phyloP scores from a whole-genome alignment of 2,113 vertebrate species.

The Orientallactaga bullata region DNA sequence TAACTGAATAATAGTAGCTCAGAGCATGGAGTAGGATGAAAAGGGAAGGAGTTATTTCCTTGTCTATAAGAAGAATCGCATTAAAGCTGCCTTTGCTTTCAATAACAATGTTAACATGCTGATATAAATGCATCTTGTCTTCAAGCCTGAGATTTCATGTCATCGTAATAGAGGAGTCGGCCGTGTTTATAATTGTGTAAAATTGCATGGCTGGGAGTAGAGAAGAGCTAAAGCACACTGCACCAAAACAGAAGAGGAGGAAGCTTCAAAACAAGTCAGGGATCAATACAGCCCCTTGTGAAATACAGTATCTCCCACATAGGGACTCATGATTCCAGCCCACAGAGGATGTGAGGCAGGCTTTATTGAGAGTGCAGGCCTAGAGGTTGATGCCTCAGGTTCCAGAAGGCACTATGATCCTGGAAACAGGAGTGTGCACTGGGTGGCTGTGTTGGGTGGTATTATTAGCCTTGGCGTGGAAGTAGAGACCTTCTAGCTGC shows the following conservation, averaged over 20 bases:
- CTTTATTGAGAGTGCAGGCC: no score
- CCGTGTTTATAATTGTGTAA: constrained; percentile 69
- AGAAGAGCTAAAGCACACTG: neutral
- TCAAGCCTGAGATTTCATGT: constrained; percentile 51
- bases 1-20: neutral
- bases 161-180: constrained; percentile 59
- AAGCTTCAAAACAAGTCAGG: neutral
- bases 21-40: constrained; percentile 1
- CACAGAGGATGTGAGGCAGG: neutral
- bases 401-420: no score
- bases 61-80: constrained; percentile 47
- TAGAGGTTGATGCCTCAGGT: no score
- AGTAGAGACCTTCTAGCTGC: no score
- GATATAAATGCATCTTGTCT: constrained; percentile 61
- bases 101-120: constrained; percentile 62
- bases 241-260: neutral
- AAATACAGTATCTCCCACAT: neutral
- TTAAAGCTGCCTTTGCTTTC: constrained; percentile 52
- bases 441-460: no score
- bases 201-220: constrained; percentile 57
- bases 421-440: no score
- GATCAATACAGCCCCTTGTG: neutral
- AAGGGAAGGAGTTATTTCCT: constrained; percentile 57
- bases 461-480: no score
- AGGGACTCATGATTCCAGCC: neutral